Conservation (phyloP, 1,140 invertebrate genomes). For the Lepidostoma basale region DNA sequence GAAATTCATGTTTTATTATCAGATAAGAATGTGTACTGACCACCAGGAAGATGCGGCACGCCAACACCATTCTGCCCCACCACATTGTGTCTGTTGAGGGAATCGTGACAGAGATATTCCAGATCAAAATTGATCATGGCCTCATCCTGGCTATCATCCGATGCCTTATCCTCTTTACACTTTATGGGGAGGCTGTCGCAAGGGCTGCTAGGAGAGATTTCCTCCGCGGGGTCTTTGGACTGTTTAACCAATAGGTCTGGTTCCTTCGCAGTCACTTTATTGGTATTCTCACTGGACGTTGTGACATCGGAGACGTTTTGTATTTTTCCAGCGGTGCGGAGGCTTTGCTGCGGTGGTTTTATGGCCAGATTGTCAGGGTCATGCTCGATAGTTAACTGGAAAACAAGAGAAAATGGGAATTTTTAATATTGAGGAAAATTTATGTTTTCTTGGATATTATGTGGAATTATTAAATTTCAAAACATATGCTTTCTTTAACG, state of each 20-base stretch:
- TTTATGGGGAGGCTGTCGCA: not conserved
- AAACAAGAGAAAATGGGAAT: slow-evolving; percentile 12
- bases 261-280: not conserved
- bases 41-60: slow-evolving; percentile 24
- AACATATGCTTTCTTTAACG: no score
- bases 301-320: slow-evolving; percentile 19
- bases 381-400: slow-evolving; percentile 84
- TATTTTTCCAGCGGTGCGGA: slow-evolving; percentile 26
- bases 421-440: not conserved
- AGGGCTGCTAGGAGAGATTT: no score
- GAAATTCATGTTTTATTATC: no score
- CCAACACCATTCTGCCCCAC: slow-evolving; percentile 1
- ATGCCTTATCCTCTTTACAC: not conserved
- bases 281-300: not conserved
- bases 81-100: slow-evolving; percentile 11
- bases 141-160: not conserved
- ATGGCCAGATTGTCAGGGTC: slow-evolving; percentile 66
- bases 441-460: no score
- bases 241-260: not conserved
- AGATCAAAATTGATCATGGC: not conserved
- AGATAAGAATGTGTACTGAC: no score
- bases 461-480: no score
- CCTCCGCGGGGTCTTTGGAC: not conserved
- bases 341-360: slow-evolving; percentile 20
- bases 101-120: not conserved